A percentile compares a stretch with the other conserved stretches of the same genome.
These are phyloP conservation scores for Steatornis caripensis DNA, from an alignment of 2,113 vertebrate species.

Conservation along the genomic window DNA sequence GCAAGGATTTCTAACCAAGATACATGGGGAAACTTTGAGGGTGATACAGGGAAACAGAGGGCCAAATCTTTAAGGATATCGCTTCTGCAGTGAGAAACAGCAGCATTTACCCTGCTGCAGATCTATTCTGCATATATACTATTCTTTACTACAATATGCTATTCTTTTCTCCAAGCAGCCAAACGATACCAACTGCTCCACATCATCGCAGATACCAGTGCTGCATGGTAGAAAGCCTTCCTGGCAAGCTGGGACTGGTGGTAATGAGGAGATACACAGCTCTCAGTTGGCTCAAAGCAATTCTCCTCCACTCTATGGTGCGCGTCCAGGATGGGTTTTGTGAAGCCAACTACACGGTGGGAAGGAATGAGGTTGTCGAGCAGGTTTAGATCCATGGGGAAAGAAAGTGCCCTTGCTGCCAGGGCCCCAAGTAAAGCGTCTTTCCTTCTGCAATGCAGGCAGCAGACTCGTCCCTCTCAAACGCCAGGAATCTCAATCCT, in stretches of 20 bases:
- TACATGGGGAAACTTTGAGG: background rate
- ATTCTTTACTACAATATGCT: no score
- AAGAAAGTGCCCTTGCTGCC: background rate
- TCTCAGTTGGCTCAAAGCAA: background rate
- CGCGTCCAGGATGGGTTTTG: background rate
- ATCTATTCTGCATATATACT: no score
- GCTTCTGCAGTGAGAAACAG: background rate
- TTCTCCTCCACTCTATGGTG: background rate
- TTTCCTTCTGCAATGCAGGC: background rate
- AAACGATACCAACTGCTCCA: background rate
- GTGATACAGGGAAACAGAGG: background rate
- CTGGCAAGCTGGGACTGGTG: background rate
- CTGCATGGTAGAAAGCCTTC: background rate
- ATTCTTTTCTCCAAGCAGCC: background rate
- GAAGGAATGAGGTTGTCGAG: background rate
- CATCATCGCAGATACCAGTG: fast-evolving
- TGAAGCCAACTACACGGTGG: background rate
- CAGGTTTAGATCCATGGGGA: background rate
- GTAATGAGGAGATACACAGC: background rate
- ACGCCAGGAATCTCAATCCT: background rate
- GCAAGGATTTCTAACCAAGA: background rate
- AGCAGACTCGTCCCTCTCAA: background rate
- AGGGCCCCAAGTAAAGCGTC: background rate
- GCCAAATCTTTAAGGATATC: background rate
- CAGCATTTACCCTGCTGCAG: background rate